phyloP scores from a whole-genome alignment of 2,797 vertebrate genomes.

The Crax fasciolata region DNA sequence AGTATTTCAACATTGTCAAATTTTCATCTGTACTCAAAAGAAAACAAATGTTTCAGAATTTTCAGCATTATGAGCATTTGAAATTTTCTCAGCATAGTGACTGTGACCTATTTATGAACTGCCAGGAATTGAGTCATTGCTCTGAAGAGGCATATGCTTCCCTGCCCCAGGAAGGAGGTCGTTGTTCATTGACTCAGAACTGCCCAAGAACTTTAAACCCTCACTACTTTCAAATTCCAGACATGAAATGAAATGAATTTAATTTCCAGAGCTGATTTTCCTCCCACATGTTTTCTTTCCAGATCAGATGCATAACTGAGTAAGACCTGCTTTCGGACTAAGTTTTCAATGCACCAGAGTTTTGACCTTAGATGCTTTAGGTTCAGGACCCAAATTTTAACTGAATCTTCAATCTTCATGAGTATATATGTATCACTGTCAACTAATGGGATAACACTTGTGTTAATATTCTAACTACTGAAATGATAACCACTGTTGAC shows the following conservation, averaged over 20 bases:
- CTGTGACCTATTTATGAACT: neutral
- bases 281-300: neutral
- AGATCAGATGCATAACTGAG: neutral
- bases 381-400: neutral
- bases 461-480: neutral
- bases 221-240: neutral
- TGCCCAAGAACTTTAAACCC: neutral
- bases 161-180: neutral
- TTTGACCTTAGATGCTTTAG: neutral
- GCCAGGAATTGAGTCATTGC: neutral
- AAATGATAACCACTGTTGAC: neutral
- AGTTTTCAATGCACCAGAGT: neutral
- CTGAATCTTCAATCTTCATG: neutral
- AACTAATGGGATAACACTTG: neutral
- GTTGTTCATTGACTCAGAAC: neutral
- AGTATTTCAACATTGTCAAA: neutral
- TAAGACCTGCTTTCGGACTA: neutral
- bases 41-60: neutral
- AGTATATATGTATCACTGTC: neutral
- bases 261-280: neutral
- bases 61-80: neutral
- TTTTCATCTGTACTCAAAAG: neutral
- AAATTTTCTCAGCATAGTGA: neutral
- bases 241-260: neutral
- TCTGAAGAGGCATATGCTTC: neutral